A percentile compares a stretch with the other conserved stretches of the same genome.
Evolutionary conservation across 1,140 invertebrate genomes (phyloP).

Genomic region (Drosophila triauraria): DNA sequence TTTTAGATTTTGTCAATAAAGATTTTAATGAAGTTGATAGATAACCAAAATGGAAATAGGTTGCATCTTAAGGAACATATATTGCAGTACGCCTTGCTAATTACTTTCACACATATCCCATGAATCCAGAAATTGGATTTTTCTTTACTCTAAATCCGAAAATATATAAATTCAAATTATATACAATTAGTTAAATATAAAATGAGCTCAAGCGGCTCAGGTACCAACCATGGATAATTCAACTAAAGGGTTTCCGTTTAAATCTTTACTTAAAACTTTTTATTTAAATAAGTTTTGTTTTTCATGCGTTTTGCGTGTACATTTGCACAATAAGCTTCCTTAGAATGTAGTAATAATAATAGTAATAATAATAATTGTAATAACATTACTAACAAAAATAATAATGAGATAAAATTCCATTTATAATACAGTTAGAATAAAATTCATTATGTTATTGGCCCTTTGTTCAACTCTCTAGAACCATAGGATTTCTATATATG

Average conservation of each 20-base stretch:
- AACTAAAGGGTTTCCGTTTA: not conserved
- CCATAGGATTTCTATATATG: conserved; percentile 60
- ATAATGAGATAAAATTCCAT: conserved; percentile 68
- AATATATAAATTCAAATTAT: too few species aligned
- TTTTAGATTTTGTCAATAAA: not conserved
- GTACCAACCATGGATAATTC: too few species aligned
- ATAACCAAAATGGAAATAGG: too few species aligned
- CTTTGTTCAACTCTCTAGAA: conserved; percentile 58
- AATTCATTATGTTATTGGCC: conserved; percentile 74
- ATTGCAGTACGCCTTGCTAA: too few species aligned
- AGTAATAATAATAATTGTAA: conserved; percentile 76
- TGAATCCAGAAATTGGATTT: too few species aligned
- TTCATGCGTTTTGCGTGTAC: conserved; percentile 80
- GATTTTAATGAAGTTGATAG: too few species aligned
- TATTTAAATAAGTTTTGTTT: conserved; percentile 73
- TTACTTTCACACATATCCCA: too few species aligned
- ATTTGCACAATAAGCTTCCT: conserved; percentile 81
- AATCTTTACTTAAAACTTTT: conserved; percentile 70
- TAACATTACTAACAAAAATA: conserved; percentile 83
- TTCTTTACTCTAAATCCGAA: too few species aligned
- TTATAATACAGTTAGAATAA: conserved; percentile 78
- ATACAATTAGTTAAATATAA: too few species aligned
- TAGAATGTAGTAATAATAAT: conserved; percentile 70
- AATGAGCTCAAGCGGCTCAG: too few species aligned
- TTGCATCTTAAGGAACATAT: too few species aligned